Evolutionary conservation across 2,888 invertebrate species (phyloP).

Genomic region (Agrotis segetum): DNA sequence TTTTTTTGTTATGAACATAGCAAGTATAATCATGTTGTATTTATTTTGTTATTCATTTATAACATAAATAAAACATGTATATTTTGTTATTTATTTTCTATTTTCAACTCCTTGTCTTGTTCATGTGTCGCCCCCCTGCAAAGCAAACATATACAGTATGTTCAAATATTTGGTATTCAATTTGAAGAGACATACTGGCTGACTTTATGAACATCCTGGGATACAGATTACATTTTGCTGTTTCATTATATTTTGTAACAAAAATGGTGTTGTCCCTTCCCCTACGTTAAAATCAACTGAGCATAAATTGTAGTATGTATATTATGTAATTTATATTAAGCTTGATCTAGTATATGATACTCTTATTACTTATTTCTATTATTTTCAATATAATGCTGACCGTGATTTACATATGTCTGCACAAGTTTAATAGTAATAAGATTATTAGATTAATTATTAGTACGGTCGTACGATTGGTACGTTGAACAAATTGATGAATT

Average conservation of each 20-base stretch:
- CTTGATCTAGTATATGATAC: not conserved
- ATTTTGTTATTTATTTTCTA: no score
- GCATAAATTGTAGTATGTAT: not conserved
- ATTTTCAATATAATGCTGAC: not conserved
- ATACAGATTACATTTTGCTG: not conserved
- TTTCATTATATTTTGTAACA: not conserved
- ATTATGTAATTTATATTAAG: not conserved
- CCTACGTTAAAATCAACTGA: no score
- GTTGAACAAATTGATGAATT: not conserved
- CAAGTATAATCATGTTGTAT: not conserved
- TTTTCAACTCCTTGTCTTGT: no score
- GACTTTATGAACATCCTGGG: not conserved
- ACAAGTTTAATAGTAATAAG: no score
- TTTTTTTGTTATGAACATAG: constrained; percentile 47
- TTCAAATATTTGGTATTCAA: not conserved
- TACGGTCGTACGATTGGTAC: no score
- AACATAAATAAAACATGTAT: no score
- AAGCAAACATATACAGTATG: no score
- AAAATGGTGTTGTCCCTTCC: not conserved
- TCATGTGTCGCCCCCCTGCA: no score
- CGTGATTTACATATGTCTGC: not conserved
- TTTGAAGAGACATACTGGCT: not conserved
- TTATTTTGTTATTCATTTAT: no score
- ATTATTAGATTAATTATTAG: no score
- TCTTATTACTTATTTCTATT: no score